Conservation (phyloP, 2,888 invertebrate genomes). For the Sphaerolaimus hirsutus region DNA sequence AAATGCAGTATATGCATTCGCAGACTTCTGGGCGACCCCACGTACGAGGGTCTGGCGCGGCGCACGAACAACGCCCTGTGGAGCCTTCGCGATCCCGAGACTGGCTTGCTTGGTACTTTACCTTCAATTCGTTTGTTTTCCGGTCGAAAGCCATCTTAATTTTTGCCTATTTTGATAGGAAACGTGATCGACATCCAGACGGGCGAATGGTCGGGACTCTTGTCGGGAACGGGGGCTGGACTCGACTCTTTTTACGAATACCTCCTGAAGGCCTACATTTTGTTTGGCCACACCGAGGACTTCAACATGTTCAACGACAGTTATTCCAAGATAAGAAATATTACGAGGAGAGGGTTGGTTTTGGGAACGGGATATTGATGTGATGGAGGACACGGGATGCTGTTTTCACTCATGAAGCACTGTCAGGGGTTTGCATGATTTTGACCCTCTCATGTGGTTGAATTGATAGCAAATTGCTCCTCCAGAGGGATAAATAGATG, state of each 20-base stretch:
- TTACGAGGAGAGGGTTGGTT: conserved; percentile 36
- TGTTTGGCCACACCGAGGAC: conserved; percentile 38
- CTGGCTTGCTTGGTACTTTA: conserved; percentile 36
- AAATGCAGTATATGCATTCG: no score
- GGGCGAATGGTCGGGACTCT: conserved; percentile 37
- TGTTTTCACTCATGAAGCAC: no score
- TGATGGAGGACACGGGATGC: no score
- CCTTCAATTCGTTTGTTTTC: neutral
- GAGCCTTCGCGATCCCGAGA: conserved; percentile 34
- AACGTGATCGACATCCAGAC: conserved; percentile 40
- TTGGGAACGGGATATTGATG: no score
- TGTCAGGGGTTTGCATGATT: no score
- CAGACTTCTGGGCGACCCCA: conserved; percentile 36
- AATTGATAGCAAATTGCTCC: no score
- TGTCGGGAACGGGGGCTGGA: conserved; percentile 41
- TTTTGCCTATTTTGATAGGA: conserved; percentile 26
- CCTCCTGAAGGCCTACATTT: conserved; percentile 37
- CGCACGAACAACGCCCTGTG: conserved; percentile 35
- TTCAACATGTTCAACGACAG: conserved; percentile 37
- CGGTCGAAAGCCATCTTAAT: neutral
- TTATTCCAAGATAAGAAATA: conserved; percentile 34
- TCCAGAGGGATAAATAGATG: no score
- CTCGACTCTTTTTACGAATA: conserved; percentile 41
- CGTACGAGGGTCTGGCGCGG: conserved; percentile 37
- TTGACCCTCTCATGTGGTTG: no score